Conservation (phyloP, 2,888 invertebrate genomes). For the Polydrusus pterygomalis region DNA sequence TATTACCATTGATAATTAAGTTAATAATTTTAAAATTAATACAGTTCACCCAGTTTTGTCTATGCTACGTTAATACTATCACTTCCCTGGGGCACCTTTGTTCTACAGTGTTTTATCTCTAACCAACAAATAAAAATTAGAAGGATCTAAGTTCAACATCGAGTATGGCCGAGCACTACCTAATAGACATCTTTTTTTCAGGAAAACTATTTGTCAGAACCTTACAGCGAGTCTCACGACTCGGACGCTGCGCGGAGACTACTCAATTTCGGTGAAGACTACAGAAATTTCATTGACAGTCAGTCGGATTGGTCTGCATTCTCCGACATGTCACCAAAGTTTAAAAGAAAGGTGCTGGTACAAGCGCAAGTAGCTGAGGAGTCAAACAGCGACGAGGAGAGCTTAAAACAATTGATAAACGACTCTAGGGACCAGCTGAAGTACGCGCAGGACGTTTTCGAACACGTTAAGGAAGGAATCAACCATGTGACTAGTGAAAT, state of each 20-base stretch:
- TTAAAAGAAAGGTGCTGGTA: constrained; percentile 63
- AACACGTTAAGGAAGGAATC: constrained; percentile 66
- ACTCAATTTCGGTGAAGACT: constrained; percentile 92
- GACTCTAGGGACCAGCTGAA: constrained; percentile 68
- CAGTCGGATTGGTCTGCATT: constrained; percentile 90
- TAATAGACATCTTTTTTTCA: constrained; percentile 68
- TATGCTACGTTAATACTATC: no score
- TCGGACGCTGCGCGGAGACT: constrained; percentile 88
- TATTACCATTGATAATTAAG: background rate
- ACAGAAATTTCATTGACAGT: constrained; percentile 90
- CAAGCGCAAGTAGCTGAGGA: constrained; percentile 61
- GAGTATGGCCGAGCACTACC: background rate
- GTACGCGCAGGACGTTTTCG: constrained; percentile 67
- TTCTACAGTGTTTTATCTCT: no score
- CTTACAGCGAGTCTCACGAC: constrained; percentile 91
- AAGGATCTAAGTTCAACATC: no score
- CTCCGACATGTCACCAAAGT: constrained; percentile 72
- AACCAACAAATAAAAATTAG: no score
- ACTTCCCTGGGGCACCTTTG: no score
- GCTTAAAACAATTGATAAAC: constrained; percentile 67
- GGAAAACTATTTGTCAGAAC: constrained; percentile 94
- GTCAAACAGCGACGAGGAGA: constrained; percentile 69
- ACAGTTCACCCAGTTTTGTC: no score
- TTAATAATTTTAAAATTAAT: no score
- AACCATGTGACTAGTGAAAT: constrained; percentile 67